These are phyloP conservation scores for Lepus europaeus DNA, from an alignment of 2,113 vertebrate species.

Conservation along the genomic window DNA sequence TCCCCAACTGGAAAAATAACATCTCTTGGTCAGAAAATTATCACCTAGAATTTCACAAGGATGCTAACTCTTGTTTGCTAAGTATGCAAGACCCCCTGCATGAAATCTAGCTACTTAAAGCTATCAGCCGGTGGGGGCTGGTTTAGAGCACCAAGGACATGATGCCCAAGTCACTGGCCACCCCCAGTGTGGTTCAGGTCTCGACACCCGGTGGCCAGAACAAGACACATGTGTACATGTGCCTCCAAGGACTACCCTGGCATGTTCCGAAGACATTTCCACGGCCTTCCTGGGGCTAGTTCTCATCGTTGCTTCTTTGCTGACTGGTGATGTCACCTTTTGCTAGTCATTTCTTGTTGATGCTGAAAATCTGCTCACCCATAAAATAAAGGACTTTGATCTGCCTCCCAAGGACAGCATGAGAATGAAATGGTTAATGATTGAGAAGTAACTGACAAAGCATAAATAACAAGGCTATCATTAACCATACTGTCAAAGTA, in stretches of 20 bases:
- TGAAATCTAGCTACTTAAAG: background rate
- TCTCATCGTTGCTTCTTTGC: background rate
- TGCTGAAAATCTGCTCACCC: background rate
- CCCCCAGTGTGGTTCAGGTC: too few species aligned
- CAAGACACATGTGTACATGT: rapidly evolving
- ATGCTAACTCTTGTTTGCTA: background rate
- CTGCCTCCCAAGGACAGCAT: background rate
- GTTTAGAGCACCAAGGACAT: background rate
- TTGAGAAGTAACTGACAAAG: background rate
- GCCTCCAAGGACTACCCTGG: background rate
- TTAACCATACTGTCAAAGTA: background rate
- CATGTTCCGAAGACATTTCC: background rate
- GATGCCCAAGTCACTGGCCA: background rate
- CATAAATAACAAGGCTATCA: background rate
- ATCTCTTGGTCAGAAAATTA: background rate
- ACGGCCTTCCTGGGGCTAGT: background rate
- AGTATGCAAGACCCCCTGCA: background rate
- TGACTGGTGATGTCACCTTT: background rate
- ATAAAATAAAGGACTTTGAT: background rate
- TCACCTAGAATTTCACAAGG: background rate
- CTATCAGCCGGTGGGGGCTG: rapidly evolving
- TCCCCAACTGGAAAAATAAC: background rate
- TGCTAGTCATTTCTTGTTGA: background rate
- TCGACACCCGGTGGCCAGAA: background rate
- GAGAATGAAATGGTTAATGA: slow-evolving; percentile 18